Conservation (phyloP, 2,113 vertebrate species). For the Entomyzon cyanotis region DNA sequence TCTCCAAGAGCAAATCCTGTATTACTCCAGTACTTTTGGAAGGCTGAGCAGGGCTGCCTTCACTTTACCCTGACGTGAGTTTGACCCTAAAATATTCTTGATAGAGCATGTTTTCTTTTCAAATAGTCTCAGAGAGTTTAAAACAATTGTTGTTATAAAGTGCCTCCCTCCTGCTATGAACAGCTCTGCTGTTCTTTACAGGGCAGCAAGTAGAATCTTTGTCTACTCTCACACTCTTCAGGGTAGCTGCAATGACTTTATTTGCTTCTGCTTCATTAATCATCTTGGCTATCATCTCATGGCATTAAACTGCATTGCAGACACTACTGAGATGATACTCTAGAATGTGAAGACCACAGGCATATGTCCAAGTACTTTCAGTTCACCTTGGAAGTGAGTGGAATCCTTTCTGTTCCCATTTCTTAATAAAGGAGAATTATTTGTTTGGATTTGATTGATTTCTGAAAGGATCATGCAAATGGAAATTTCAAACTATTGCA, state of each 20-base stretch:
- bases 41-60: background rate
- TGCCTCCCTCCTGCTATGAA: background rate
- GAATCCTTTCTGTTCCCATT: background rate
- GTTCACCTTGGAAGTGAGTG: slow-evolving; percentile 30
- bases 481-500: background rate
- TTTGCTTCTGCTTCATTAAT: slow-evolving; percentile 65
- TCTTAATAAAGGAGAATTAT: background rate
- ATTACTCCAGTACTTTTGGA: background rate
- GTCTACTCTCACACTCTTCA: slow-evolving; percentile 53
- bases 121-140: background rate
- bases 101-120: background rate
- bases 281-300: slow-evolving; percentile 29
- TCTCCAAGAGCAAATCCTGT: background rate
- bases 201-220: slow-evolving; percentile 62
- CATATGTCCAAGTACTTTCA: slow-evolving; percentile 59
- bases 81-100: background rate
- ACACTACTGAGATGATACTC: slow-evolving; percentile 57
- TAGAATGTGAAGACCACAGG: slow-evolving; percentile 74
- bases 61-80: background rate
- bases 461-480: background rate
- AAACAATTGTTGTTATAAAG: background rate
- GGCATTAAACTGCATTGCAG: slow-evolving; percentile 56
- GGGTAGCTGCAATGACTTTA: slow-evolving; percentile 66
- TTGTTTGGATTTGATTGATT: background rate
- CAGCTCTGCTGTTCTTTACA: background rate